Evolutionary conservation across 2,113 vertebrate species (phyloP).

Genomic region (Marmota flaviventris): DNA sequence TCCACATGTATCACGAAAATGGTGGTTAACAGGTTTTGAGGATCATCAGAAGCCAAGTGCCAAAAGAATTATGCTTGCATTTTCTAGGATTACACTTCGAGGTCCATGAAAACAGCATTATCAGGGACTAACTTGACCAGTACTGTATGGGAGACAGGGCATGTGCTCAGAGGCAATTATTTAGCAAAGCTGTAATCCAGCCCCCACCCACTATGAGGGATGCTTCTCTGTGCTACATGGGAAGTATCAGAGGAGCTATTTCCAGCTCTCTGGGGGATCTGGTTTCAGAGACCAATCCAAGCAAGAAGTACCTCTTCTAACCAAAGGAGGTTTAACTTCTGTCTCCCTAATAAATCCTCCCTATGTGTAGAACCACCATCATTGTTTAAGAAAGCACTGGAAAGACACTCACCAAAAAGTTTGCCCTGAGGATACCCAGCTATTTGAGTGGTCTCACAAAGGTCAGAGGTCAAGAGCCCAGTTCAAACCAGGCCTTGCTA

Average conservation of each 20-base stretch:
- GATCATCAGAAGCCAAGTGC: neutral
- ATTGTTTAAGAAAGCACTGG: neutral
- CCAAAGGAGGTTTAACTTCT: neutral
- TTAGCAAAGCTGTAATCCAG: neutral
- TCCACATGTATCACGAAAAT: neutral
- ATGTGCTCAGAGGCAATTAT: neutral
- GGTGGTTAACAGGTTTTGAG: neutral
- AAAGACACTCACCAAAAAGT: neutral
- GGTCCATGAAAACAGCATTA: neutral
- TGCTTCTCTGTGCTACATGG: neutral
- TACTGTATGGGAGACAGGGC: too few relatives aligned
- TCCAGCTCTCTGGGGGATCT: neutral
- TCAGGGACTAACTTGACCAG: neutral
- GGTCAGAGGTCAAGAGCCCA: neutral
- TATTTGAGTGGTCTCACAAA: neutral
- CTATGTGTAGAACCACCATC: neutral
- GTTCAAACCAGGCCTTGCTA: neutral
- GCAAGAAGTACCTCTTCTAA: constrained; percentile 13
- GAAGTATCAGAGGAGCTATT: neutral
- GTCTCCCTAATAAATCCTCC: neutral
- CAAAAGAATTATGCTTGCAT: neutral
- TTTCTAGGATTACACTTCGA: constrained; percentile 16
- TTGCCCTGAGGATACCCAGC: neutral
- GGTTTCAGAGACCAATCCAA: constrained; percentile 1
- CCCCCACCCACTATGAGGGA: neutral